Evolutionary conservation across 2,797 vertebrate genomes (phyloP).

Genomic region (Tarsius wallacei): DNA sequence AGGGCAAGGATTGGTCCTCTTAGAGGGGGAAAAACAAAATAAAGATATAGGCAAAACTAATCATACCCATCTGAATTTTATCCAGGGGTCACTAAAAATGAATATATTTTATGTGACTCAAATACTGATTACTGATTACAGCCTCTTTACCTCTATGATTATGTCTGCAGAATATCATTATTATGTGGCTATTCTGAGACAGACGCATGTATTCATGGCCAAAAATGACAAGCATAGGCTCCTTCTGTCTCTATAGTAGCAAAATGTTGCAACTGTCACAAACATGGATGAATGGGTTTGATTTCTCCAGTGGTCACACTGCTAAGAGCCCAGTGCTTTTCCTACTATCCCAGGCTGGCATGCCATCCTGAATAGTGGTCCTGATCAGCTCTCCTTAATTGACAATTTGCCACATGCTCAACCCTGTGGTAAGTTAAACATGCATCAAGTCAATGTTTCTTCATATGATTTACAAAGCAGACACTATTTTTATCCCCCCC

Average conservation of each 20-base stretch:
- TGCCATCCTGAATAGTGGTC: background rate
- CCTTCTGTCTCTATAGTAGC: background rate
- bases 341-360: background rate
- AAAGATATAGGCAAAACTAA: slow-evolving; percentile 53
- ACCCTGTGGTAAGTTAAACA: background rate
- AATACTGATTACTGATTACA: background rate
- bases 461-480: background rate
- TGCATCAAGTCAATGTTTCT: background rate
- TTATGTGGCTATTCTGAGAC: background rate
- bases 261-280: background rate
- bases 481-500: background rate
- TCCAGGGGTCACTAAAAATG: slow-evolving; percentile 43
- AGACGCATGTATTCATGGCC: background rate
- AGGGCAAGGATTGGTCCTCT: background rate
- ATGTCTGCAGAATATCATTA: slow-evolving; percentile 11
- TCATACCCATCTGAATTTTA: slow-evolving; percentile 11
- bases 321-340: background rate
- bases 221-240: background rate
- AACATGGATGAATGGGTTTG: background rate
- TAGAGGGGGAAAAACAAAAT: background rate
- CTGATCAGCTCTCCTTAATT: background rate
- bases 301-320: background rate
- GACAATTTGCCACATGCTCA: background rate
- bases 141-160: background rate
- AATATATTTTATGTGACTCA: background rate